phyloP scores from a whole-genome alignment of 2,797 vertebrate genomes.

The Podarcis lilfordi region DNA sequence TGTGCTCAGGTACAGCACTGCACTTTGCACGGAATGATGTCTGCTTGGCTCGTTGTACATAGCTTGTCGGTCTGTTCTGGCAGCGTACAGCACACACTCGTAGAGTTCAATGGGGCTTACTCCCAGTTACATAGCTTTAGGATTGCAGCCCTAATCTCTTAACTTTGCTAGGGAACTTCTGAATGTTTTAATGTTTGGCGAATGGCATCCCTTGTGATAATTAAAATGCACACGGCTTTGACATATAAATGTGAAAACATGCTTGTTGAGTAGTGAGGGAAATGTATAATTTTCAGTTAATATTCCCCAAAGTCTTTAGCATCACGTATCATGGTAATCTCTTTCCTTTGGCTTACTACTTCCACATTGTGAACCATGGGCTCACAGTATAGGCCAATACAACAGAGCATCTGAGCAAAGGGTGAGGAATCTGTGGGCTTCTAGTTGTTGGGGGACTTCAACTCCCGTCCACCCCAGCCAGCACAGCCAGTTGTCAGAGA shows the following conservation, averaged over 20 bases:
- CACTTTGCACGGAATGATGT: background rate
- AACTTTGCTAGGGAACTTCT: background rate
- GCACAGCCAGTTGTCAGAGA: too few relatives aligned
- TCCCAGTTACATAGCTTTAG: too few relatives aligned
- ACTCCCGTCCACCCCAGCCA: too few relatives aligned
- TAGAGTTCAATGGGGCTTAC: too few relatives aligned
- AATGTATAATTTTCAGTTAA: conserved; percentile 16
- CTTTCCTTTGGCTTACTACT: background rate
- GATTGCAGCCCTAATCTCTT: background rate
- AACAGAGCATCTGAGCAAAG: background rate
- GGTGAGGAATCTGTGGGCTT: too few relatives aligned
- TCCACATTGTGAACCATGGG: background rate
- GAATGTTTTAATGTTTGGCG: conserved; percentile 8
- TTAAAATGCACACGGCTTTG: conserved; percentile 34
- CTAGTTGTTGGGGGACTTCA: too few relatives aligned
- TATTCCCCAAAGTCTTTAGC: conserved; percentile 16
- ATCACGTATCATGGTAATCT: conserved; percentile 7
- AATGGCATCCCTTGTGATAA: conserved; percentile 1
- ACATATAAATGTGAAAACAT: conserved; percentile 13
- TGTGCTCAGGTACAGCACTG: background rate
- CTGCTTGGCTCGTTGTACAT: background rate
- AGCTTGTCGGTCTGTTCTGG: background rate
- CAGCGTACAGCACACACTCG: background rate
- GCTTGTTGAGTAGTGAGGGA: conserved; percentile 3
- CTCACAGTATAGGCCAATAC: background rate